A percentile compares a stretch with the other conserved stretches of the same genome.
phyloP scores from a whole-genome alignment of 2,888 invertebrate species.

The Belgica antarctica region DNA sequence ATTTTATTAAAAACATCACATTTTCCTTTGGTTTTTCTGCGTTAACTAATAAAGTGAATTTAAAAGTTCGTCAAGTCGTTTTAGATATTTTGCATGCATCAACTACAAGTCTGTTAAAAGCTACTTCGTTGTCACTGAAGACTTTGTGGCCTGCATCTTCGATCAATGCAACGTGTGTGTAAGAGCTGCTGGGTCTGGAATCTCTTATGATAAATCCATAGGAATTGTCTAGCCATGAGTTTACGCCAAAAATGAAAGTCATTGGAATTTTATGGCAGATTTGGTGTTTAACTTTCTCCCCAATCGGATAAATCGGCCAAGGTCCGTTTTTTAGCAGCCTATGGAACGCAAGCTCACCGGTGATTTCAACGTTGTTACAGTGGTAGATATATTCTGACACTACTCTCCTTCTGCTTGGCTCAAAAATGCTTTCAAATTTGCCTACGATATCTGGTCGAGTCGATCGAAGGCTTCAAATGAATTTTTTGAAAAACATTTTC shows the following conservation, averaged over 20 bases:
- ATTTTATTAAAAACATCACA: background rate
- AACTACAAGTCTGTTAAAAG: conserved; percentile 78
- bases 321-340: conserved; percentile 86
- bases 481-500: too few relatives aligned
- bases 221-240: conserved; percentile 92
- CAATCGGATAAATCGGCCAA: conserved; percentile 90
- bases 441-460: conserved; percentile 83
- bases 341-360: conserved; percentile 91
- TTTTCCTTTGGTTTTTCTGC: background rate
- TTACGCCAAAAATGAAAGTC: conserved; percentile 86
- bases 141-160: conserved; percentile 92
- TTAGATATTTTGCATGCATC: conserved; percentile 62
- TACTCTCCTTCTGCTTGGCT: conserved; percentile 46
- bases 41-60: background rate
- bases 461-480: too few relatives aligned
- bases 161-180: conserved; percentile 81
- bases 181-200: conserved; percentile 63
- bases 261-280: conserved; percentile 66
- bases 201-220: conserved; percentile 76
- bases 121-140: conserved; percentile 84
- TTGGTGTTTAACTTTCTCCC: conserved; percentile 63
- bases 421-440: conserved; percentile 71
- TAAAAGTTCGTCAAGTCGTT: background rate
- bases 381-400: conserved; percentile 92
- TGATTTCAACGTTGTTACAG: conserved; percentile 89